Evolutionary conservation across 2,113 vertebrate genomes (phyloP), one percentile per base, ranked within the genome.

Genomic region (Epinephelus moara): DNA sequence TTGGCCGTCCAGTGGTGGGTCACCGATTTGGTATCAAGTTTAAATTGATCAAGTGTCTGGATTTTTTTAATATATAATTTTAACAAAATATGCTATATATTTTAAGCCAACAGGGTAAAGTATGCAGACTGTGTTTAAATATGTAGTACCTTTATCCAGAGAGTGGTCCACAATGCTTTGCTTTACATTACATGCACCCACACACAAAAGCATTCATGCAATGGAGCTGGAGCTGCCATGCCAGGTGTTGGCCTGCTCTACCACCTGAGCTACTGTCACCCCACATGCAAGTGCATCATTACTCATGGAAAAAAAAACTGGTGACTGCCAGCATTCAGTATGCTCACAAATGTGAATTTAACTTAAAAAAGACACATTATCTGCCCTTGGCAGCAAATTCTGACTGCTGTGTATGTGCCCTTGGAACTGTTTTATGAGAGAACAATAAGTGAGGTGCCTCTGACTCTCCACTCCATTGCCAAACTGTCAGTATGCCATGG

Each of bases 261-360:
- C 60, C 78, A 62, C 40, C 78, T 25, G 47, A 79, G 53, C 71
- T 17, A 61, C 86, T 49, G 27, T 64, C 81, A 60, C 11, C 37
- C 33, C 47, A 42, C 27, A 53, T 60, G 53, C 33, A 56, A 72
- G 60, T 56, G 53, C 17, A 19, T 71, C 76, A 71, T 64, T 56
- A 52, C 49, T 21, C 50, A 70, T 76, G 62, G 49, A 64, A 74
- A 57, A 47, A 47, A 61, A 74, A 17, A 61, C 6, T 17, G 47
- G 14, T 33, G 67, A 77, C 53, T 66, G 37, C 30, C 55, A 78
- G 14, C 68, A 56, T 42, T 56, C 61, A 78, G 27, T 27, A 25
- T n/a, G 5, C 56, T 25, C n/a, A 73, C 4, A 73, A 72, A 15
- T 81, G 79, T 69, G 62, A 61, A 55, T 61, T 13, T 15, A 23